Percentiles rank a stretch among this genome's conserved stretches.
These are phyloP conservation scores for Microtus ochrogaster DNA, from an alignment of 2,113 vertebrate species.

Conservation along the genomic window DNA sequence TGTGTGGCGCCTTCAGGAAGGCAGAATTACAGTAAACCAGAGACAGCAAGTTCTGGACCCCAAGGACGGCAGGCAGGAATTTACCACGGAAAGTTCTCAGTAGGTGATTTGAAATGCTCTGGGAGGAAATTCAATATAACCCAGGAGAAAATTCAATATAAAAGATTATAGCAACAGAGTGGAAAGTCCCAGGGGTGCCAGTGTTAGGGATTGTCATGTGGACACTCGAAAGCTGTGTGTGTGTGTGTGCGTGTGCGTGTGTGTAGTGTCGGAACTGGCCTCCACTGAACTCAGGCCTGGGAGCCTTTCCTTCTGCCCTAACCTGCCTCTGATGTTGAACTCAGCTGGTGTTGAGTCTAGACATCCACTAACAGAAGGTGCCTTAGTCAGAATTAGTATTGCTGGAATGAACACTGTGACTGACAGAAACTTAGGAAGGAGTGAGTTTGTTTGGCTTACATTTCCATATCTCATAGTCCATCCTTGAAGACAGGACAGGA, in stretches of 20 bases:
- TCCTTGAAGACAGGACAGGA: not conserved
- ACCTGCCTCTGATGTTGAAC: not conserved
- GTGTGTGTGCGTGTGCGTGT: not conserved
- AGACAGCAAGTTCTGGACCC: not conserved
- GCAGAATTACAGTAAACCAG: not conserved
- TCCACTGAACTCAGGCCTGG: not conserved
- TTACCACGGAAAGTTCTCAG: not conserved
- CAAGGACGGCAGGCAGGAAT: not conserved
- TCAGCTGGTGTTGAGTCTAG: no score
- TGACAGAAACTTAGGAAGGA: not conserved
- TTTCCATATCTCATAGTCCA: no score
- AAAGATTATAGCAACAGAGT: not conserved
- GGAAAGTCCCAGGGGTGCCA: not conserved
- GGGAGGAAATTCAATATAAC: no score
- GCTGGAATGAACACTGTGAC: not conserved
- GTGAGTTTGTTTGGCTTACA: not conserved
- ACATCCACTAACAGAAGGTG: not conserved
- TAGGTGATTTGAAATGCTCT: not conserved
- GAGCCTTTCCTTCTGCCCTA: not conserved
- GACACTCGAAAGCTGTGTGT: no score
- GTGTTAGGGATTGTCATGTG: no score
- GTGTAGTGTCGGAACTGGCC: not conserved
- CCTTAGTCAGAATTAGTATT: not conserved
- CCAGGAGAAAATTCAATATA: not conserved
- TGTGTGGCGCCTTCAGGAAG: not conserved